Percentiles rank a stretch among this genome's conserved stretches.
Conservation (phyloP, 2,113 vertebrate species). For the Isichthys henryi region DNA sequence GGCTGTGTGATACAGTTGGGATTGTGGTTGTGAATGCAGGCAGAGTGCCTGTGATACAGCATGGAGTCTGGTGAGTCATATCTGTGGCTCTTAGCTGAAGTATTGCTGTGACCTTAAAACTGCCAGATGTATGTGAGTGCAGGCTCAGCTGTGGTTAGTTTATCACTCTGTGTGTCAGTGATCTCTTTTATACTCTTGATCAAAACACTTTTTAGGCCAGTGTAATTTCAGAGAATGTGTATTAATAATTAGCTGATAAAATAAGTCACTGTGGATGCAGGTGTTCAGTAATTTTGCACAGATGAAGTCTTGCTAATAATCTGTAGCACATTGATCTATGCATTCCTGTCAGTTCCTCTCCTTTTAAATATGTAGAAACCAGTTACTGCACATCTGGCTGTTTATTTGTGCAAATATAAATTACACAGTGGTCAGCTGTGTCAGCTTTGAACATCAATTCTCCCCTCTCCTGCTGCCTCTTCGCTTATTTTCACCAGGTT, state of each 20-base stretch:
- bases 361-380: slow-evolving; percentile 10
- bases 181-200: slow-evolving; percentile 1
- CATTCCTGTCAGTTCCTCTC: slow-evolving; percentile 5
- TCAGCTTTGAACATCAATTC: slow-evolving; percentile 6
- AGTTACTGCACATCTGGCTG: slow-evolving; percentile 10
- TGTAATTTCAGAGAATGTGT: neutral
- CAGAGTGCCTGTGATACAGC: neutral
- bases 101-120: slow-evolving; percentile 1
- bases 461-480: neutral
- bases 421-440: neutral
- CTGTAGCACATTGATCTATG: slow-evolving; percentile 7
- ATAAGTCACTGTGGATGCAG: slow-evolving; percentile 32
- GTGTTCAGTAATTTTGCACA: slow-evolving; percentile 35
- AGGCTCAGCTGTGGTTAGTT: neutral
- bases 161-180: neutral
- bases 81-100: neutral
- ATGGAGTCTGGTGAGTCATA: neutral
- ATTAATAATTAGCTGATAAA: slow-evolving; percentile 47
- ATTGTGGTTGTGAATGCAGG: neutral
- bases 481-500: neutral
- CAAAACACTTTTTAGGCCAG: neutral
- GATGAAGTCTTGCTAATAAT: slow-evolving; percentile 44
- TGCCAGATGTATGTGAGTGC: neutral
- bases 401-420: slow-evolving; percentile 10
- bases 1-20: neutral